Percentiles rank a stretch among this genome's conserved stretches.
phyloP scores from a whole-genome alignment of 2,888 invertebrate species.

The Punctoribates punctum region DNA sequence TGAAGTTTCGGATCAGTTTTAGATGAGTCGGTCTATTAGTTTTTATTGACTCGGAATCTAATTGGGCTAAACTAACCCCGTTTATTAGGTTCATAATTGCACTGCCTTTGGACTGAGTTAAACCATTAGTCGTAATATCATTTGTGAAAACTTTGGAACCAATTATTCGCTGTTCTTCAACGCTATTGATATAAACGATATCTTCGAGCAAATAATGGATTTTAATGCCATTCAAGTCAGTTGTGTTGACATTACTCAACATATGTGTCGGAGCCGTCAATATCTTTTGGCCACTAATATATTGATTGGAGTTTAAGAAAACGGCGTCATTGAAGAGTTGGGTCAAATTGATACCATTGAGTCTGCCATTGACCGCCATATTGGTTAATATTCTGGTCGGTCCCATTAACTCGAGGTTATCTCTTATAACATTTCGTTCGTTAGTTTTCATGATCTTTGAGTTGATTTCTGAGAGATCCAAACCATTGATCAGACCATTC shows the following conservation, averaged over 20 bases:
- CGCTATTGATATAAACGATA: not conserved
- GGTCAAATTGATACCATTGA: not conserved
- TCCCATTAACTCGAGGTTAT: not conserved
- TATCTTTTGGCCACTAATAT: not conserved
- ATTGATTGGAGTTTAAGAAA: not conserved
- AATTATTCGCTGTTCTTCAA: not conserved
- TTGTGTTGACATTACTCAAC: not conserved
- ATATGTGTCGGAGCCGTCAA: not conserved
- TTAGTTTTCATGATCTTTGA: not conserved
- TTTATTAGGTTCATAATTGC: not conserved
- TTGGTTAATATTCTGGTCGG: not conserved
- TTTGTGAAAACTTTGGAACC: not conserved
- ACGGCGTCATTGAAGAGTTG: constrained; percentile 14
- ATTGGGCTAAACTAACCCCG: not conserved
- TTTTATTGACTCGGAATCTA: not conserved
- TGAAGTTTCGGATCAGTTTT: not conserved
- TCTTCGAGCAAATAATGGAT: not conserved
- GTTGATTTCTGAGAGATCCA: constrained; percentile 5
- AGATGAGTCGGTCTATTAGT: not conserved
- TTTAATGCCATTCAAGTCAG: not conserved
- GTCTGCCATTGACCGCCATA: not conserved
- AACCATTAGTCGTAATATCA: constrained; percentile 1
- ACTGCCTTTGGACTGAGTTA: not conserved
- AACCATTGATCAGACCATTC: constrained; percentile 8
- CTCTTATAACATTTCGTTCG: not conserved